Conservation (phyloP, 2,797 vertebrate genomes). For the Bradypodion ventrale region DNA sequence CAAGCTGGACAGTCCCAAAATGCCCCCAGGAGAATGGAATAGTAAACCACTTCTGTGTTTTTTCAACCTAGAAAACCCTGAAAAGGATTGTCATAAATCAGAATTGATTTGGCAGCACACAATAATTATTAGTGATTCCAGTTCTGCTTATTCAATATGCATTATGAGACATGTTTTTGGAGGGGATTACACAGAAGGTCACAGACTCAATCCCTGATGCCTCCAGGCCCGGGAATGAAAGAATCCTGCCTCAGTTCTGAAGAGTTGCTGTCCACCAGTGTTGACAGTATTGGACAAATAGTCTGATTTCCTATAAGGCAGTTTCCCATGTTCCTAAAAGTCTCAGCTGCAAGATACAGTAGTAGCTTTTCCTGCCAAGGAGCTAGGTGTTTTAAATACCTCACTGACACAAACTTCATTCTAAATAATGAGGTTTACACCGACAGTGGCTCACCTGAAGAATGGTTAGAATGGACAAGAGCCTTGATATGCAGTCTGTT, state of each 20-base stretch:
- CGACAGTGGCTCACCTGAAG: not conserved
- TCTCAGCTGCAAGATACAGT: not conserved
- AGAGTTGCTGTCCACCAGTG: not conserved
- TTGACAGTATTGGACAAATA: not conserved
- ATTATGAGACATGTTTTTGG: not conserved
- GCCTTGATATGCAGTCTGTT: not conserved
- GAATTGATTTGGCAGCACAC: too few relatives aligned
- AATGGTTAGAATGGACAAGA: not conserved
- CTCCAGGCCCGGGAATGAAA: not conserved
- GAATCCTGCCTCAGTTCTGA: not conserved
- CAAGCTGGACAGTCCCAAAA: too few relatives aligned
- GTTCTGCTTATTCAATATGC: not conserved
- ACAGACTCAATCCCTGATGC: not conserved
- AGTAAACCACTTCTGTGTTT: too few relatives aligned
- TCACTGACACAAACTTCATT: conserved; percentile 28
- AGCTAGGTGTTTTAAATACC: conserved; percentile 16
- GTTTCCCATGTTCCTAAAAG: not conserved
- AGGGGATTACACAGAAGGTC: not conserved
- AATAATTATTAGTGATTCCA: conserved; percentile 8
- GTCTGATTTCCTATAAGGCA: not conserved
- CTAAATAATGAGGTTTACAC: not conserved
- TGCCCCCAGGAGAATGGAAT: too few relatives aligned
- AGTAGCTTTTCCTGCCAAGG: conserved; percentile 4
- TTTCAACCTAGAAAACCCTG: too few relatives aligned
- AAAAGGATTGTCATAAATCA: too few relatives aligned